Evolutionary conservation across 1,140 invertebrate species (phyloP), one percentile per base, ranked within the genome.

Genomic region (Anagrus nilaparvatae): DNA sequence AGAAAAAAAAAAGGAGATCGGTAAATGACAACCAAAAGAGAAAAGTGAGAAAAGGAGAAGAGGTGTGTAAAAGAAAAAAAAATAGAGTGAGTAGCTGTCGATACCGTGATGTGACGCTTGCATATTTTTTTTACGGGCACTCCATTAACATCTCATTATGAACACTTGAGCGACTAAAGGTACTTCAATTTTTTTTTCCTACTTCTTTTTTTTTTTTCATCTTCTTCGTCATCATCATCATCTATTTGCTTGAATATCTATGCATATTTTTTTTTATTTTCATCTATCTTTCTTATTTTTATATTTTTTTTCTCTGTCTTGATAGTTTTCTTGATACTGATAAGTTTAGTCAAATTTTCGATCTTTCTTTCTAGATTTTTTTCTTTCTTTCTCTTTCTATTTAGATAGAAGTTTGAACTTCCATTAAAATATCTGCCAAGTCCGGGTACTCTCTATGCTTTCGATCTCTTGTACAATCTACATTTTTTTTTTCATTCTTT

Each of bases 71-170:
- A 31, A 31, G 18, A 18, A 35, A 29, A 42, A 47, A 36, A 29
- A 34, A 43, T 34, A 29, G 31, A 40, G 28, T 16, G 31, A 23
- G 28, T 27, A 44, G 30, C 60, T 63, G 60, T 61, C 59, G 60
- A 63, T 63, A 63, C 43, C 59, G 50, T 56, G 59, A 61, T 50
- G 55, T 56, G 56, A 55, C 51, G 51, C 48, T 47, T 48, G 52
- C 50, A 50, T n/a, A n/a, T n/a, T n/a, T 56, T 56, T 60, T 61
- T 56, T 58, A 57, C 46, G 35, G 53, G 50, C 51, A 63, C 54
- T 63, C 60, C 59, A 61, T 63, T 62, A 61, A 61, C 59, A 64
- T 64, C 59, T 64, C 59, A 61, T 63, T 63, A 63, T 61, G 54
- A 63, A 63, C 59, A 60, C 54, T 60, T 54, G 46, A 50, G 39